Percentiles rank a stretch among this genome's conserved stretches.
phyloP scores from a whole-genome alignment of 2,113 vertebrate species.

The Piaya cayana region DNA sequence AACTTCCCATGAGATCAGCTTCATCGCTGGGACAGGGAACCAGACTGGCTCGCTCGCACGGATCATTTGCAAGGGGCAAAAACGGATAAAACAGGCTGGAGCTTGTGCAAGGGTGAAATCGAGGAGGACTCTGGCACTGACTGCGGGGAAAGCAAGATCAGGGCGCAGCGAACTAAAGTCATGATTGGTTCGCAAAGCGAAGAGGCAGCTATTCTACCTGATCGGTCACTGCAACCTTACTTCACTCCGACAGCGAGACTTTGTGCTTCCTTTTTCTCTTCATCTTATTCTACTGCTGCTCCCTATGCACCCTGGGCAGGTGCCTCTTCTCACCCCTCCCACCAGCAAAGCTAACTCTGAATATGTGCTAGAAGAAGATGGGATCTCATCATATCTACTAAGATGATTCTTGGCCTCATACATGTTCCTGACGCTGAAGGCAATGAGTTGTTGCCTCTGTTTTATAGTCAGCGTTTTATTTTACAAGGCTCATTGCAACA shows the following conservation, averaged over 20 bases:
- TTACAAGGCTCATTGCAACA: not conserved
- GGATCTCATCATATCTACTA: not conserved
- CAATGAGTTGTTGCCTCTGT: not conserved
- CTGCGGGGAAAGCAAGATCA: not conserved
- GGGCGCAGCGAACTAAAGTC: not conserved
- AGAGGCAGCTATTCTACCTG: not conserved
- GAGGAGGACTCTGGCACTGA: not conserved
- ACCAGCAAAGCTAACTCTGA: not conserved
- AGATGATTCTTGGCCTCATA: not conserved
- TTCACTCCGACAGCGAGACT: not conserved
- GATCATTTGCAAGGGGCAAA: not conserved
- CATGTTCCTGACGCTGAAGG: not conserved
- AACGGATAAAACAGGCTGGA: not conserved
- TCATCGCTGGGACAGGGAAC: not conserved
- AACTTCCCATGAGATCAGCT: not conserved
- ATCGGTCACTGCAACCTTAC: not conserved
- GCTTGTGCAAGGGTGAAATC: not conserved
- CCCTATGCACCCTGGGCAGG: not conserved
- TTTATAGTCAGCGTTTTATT: constrained; percentile 17
- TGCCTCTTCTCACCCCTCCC: not conserved
- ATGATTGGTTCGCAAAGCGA: not conserved
- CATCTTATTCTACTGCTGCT: not conserved
- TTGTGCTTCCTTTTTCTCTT: not conserved
- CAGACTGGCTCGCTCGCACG: rapidly evolving
- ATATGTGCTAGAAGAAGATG: not conserved